A percentile compares a stretch with the other conserved stretches of the same genome.
phyloP scores from a whole-genome alignment of 2,888 invertebrate genomes.

The Drosophila mimica region DNA sequence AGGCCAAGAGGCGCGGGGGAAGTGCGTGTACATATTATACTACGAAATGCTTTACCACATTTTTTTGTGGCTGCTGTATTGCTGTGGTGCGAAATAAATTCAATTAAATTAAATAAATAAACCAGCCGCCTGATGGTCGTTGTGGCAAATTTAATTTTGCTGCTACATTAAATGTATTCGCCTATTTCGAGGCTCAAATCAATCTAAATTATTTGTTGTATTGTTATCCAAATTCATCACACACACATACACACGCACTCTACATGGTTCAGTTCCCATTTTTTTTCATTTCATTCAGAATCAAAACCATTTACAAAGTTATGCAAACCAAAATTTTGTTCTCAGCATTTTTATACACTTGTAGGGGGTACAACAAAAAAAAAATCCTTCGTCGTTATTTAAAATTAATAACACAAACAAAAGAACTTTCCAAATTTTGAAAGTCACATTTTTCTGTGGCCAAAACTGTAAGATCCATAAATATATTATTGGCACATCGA shows the following conservation, averaged over 20 bases:
- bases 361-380: background rate
- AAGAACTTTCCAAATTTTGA: slow-evolving; percentile 1
- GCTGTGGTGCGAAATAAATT: slow-evolving; percentile 45
- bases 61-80: slow-evolving; percentile 3
- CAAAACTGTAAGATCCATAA: background rate
- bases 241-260: background rate
- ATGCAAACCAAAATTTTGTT: background rate
- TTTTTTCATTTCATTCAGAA: background rate
- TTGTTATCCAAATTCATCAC: background rate
- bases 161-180: slow-evolving; percentile 11
- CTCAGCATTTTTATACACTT: background rate
- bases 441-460: background rate
- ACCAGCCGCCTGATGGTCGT: slow-evolving; percentile 34
- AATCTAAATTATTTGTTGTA: background rate
- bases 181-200: background rate
- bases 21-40: slow-evolving; percentile 4
- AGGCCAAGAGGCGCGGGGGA: background rate
- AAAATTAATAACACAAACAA: background rate
- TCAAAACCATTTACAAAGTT: background rate
- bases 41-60: slow-evolving; percentile 11
- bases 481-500: slow-evolving; percentile 6
- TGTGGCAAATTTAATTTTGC: slow-evolving; percentile 48
- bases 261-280: background rate
- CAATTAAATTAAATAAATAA: slow-evolving; percentile 62
- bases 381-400: background rate